Base-by-base conservation (phyloP, 2,888 invertebrate genomes). In the Brassicogethes aeneus region DNA sequence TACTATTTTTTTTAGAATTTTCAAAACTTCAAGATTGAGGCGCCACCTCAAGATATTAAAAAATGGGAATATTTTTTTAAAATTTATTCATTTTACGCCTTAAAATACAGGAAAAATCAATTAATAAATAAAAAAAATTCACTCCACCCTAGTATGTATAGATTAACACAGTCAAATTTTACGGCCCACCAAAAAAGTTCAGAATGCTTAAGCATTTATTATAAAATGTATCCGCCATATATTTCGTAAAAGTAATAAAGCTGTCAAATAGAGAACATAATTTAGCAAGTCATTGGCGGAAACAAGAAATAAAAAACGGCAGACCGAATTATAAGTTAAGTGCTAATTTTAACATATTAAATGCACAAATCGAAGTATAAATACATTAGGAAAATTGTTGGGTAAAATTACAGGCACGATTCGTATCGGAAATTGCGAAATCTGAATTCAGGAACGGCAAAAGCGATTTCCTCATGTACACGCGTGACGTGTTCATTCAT, bases 391-490 rank as follows among this genome's bases (percentile, higher is more conserved):
- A 52, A 60, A 56, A 62, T 57, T 64, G 61, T 59, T 59, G 55
- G 57, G 51, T 55, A 54, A 54, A 62, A 62, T 63, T 63, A 59
- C 56, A 53, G 50, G 57, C 61, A 63, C 64, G 63, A 60, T 59
- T 62, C 59, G 55, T 51, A 62, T 59, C 59, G 65, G 65, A 65
- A 65, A 65, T 65, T 65, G 63, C 60, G 56, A 65, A 64, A 64
- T 65, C 64, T 61, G 62, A 64, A 63, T 65, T 62, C 59, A 60
- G 58, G 57, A 54, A 56, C 53, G 58, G 57, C 23, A 23, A 55
- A 54, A 56, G 56, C 58, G 63, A 64, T 64, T 64, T 64, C 61
- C 62, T 48, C 50, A 38, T 48, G 49, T 52, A 16, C 16, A 17
- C 59, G 57, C 59, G 60, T 60, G 60, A 59, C 60, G 49, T 49